These are phyloP conservation scores for Tricholauxania praeusta DNA, from an alignment of 2,888 invertebrate genomes.

Conservation along the genomic window DNA sequence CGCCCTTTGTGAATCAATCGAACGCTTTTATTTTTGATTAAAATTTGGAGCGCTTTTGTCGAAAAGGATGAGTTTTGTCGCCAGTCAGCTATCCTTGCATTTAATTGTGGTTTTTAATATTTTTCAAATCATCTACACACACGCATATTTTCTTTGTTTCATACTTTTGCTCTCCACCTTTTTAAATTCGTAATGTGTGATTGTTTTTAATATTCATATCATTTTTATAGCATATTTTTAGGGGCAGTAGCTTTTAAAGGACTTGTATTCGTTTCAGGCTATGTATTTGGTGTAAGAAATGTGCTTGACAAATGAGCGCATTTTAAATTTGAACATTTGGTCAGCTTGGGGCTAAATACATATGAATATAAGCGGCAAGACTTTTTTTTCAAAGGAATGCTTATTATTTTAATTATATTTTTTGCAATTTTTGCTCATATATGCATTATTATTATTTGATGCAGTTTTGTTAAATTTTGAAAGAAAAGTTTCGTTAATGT, in stretches of 20 bases:
- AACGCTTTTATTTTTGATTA: conserved; percentile 47
- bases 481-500: no score
- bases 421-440: not conserved
- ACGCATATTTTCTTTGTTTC: not conserved
- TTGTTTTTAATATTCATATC: conserved; percentile 30
- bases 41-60: conserved; percentile 39
- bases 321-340: conserved; percentile 16
- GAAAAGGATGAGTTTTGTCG: not conserved
- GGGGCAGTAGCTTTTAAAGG: not conserved
- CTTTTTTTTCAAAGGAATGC: no score
- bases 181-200: not conserved
- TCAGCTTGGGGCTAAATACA: not conserved
- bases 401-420: no score
- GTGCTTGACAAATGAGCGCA: conserved; percentile 3
- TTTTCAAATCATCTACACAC: conserved; percentile 1
- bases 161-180: no score
- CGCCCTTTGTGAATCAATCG: conserved; percentile 40
- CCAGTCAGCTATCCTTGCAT: not conserved
- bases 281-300: no score
- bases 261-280: no score
- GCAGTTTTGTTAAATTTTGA: no score
- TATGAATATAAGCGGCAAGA: not conserved
- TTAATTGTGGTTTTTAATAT: conserved; percentile 30
- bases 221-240: conserved; percentile 16
- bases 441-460: not conserved